Evolutionary conservation across 2,888 invertebrate species (phyloP).

Genomic region (Diarsia mendica): DNA sequence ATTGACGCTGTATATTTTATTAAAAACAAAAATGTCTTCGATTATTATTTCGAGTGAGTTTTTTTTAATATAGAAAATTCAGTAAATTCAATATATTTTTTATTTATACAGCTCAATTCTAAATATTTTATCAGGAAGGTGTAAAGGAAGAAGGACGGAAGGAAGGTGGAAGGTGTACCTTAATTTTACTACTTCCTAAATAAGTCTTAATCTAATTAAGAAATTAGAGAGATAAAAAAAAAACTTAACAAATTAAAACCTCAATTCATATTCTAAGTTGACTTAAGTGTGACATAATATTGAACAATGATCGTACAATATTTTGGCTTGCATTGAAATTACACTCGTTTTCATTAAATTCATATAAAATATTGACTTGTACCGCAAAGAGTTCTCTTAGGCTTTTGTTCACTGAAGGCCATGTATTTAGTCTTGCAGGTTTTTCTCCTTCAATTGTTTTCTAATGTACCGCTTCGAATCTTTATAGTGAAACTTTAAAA

Average conservation of each 20-base stretch:
- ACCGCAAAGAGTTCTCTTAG: background rate
- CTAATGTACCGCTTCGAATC: background rate
- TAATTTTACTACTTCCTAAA: background rate
- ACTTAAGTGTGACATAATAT: background rate
- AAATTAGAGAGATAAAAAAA: background rate
- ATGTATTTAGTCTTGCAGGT: background rate
- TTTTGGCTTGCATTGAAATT: background rate
- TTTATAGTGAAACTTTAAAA: background rate
- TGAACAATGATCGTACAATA: background rate
- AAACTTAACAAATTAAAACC: background rate
- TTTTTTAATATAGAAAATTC: no score
- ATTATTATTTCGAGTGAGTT: no score
- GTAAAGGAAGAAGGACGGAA: no score
- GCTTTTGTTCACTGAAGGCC: slow-evolving; percentile 6
- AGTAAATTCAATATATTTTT: no score
- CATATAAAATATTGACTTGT: slow-evolving; percentile 6
- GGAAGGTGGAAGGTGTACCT: no score
- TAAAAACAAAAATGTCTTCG: no score
- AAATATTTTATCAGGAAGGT: background rate
- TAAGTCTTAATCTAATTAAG: background rate
- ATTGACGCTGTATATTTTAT: no score
- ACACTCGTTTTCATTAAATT: background rate
- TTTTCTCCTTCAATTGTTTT: background rate
- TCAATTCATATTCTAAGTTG: background rate
- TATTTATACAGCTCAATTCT: no score